Evolutionary conservation across 2,888 invertebrate genomes (phyloP).

Genomic region (Drosophila buzzatii): DNA sequence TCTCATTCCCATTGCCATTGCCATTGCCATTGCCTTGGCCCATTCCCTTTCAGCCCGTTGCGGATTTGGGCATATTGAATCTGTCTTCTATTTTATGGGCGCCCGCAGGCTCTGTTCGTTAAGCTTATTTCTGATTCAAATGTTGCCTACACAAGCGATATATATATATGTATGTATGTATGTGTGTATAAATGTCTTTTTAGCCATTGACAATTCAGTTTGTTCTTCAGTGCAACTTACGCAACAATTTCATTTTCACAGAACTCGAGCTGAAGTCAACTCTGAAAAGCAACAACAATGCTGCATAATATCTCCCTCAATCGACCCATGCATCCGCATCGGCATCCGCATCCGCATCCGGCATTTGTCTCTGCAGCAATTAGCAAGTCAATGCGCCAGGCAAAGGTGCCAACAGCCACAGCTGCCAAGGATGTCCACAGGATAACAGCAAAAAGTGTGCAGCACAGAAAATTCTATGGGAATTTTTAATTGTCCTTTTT

Average conservation of each 20-base stretch:
- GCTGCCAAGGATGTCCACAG: constrained; percentile 14
- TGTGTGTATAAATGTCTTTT: not conserved
- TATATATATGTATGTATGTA: not conserved
- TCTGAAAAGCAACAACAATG: constrained; percentile 39
- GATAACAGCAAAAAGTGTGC: constrained; percentile 6
- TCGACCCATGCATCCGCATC: not conserved
- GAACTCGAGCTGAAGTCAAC: not conserved
- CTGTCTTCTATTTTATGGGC: constrained; percentile 45
- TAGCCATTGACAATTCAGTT: constrained; percentile 7
- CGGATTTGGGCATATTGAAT: constrained; percentile 57
- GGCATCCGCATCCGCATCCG: not conserved
- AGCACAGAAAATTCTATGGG: constrained; percentile 3
- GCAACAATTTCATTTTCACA: constrained; percentile 73
- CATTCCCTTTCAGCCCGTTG: not conserved
- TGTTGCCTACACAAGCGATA: constrained; percentile 1
- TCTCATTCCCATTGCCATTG: constrained; percentile 7
- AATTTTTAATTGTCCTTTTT: constrained; percentile 17
- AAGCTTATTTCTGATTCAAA: constrained; percentile 41
- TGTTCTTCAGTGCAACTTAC: constrained; percentile 46
- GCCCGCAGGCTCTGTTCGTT: constrained; percentile 47
- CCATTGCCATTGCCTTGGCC: not conserved
- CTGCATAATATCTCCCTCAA: constrained; percentile 26
- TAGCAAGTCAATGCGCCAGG: constrained; percentile 56
- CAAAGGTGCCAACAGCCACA: constrained; percentile 45
- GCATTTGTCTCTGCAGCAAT: constrained; percentile 28